Conservation (phyloP, 2,797 vertebrate species). For the Rhadinocentrus ornatus region DNA sequence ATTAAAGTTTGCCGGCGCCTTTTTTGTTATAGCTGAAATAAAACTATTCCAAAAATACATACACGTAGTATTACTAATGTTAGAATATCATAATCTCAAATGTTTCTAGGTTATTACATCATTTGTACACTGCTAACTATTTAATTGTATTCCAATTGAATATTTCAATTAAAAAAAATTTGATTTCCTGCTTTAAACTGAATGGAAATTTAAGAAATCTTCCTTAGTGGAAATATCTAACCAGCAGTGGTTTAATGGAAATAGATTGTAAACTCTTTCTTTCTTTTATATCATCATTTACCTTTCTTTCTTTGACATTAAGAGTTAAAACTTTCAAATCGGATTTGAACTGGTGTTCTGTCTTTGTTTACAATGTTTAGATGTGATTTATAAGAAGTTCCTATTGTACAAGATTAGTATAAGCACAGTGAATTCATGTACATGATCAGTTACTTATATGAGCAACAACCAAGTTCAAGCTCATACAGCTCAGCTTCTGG, state of each 20-base stretch:
- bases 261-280: not conserved
- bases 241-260: too few species aligned
- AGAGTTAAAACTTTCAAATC: not conserved
- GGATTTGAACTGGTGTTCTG: not conserved
- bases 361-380: not conserved
- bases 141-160: not conserved
- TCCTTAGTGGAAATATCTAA: not conserved
- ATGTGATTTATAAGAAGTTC: not conserved
- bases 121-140: not conserved
- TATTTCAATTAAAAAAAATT: not conserved
- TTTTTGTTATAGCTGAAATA: slow-evolving; percentile 7
- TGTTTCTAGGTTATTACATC: not conserved
- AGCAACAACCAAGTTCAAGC: not conserved
- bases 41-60: not conserved
- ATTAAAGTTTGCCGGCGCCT: slow-evolving; percentile 3
- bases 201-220: not conserved
- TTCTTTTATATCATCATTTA: not conserved
- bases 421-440: not conserved
- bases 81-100: not conserved
- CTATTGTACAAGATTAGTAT: not conserved
- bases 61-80: not conserved
- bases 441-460: not conserved
- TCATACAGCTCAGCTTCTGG: not conserved
- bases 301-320: not conserved
- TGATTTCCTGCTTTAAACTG: not conserved